Conservation (phyloP, 2,113 vertebrate genomes). For the Ceyx margarethae region DNA sequence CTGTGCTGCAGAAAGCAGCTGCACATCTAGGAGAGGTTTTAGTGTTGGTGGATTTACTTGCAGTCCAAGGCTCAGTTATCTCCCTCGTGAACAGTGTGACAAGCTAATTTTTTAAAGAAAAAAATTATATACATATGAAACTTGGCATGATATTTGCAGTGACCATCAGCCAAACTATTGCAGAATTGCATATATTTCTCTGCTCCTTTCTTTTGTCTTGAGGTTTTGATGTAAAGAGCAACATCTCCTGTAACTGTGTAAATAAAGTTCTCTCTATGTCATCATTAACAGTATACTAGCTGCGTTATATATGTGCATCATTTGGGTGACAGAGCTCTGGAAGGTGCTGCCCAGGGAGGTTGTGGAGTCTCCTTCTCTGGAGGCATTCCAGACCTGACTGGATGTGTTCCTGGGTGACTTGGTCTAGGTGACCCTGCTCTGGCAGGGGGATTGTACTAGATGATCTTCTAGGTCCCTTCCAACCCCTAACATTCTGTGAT, state of each 20-base stretch:
- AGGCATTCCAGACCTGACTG: too few relatives aligned
- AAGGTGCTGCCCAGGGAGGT: too few relatives aligned
- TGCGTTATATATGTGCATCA: background rate
- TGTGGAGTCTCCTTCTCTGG: too few relatives aligned
- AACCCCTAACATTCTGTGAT: too few relatives aligned
- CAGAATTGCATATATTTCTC: background rate
- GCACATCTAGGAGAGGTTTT: conserved; percentile 17
- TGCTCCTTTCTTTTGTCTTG: background rate
- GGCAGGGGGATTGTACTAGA: too few relatives aligned
- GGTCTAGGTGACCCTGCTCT: too few relatives aligned
- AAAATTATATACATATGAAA: background rate
- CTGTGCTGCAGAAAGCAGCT: conserved; percentile 12
- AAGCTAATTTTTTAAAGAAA: background rate
- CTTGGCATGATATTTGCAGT: background rate
- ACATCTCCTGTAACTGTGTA: background rate
- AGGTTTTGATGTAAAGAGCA: background rate
- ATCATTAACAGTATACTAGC: background rate
- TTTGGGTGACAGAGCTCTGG: too few relatives aligned
- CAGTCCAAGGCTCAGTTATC: background rate
- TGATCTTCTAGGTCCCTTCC: too few relatives aligned
- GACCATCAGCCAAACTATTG: background rate
- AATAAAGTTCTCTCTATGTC: background rate
- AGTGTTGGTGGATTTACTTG: conserved; percentile 2
- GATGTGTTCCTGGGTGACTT: too few relatives aligned
- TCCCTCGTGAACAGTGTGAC: background rate